Evolutionary conservation across 2,797 vertebrate genomes (phyloP), one percentile per base, ranked within the genome.

Genomic region (Vespertilio murinus): DNA sequence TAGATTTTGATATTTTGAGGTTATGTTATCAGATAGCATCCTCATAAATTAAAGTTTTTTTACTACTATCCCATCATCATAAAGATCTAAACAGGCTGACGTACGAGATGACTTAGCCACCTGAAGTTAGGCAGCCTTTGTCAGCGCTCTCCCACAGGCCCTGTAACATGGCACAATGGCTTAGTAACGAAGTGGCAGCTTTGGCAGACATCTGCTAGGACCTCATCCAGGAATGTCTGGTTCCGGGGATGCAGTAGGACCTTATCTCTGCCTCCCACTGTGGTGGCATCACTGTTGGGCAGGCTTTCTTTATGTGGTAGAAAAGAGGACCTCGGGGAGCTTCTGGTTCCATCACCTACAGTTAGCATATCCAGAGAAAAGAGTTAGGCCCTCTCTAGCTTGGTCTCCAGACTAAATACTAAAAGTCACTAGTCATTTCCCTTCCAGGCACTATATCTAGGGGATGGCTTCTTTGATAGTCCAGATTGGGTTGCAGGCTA

Each of bases 1-100:
- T 22, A 25, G 80, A 75, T 85, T 88, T 96, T 95, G 52, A 25
- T 84, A 74, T 85, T 88, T 96, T 95, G 52, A 83, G 42, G 18
- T 91, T 73, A n/a, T 75, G 3, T 67, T 61, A 45, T 30, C 64
- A 67, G 28, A 52, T 71, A 64, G 18, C 23, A 77, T 85, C 38
- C 61, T 77, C 88, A 12, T 59, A 74, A 89, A 61, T 59, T 28
- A 42, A 69, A 89, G 17, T 35, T 64, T 61, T 91, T 61, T 91
- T 64, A 38, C 17, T 18, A 30, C 10, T 49, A n/a, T 59, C 30
- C 42, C 16, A n/a, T 86, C 45, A 65, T 25, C 64, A 78, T 35
- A 64, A 87, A 92, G 14, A 84, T 20, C 11, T 49, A 73, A 82
- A 67, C 8, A 80, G 7, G 28, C 69, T 59, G 67, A 71, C 54